Base-by-base conservation (phyloP, 2,888 invertebrate species). In the Leptinotarsa haldemani region DNA sequence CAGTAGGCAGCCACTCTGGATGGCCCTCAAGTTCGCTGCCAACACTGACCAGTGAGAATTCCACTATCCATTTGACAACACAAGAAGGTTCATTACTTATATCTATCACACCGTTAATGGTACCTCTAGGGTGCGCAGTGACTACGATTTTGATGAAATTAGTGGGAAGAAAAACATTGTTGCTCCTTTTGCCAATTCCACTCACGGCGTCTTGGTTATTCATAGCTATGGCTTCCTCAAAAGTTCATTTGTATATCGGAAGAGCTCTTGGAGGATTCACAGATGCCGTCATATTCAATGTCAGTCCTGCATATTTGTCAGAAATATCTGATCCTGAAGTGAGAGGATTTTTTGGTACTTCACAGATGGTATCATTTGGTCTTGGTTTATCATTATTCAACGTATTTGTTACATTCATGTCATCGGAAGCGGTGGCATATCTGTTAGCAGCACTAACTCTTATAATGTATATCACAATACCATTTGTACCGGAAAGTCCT, bases 101-200 rank as follows among this genome's bases (percentile, higher is more conserved):
- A 1, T 92, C 92, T 56, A 89, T 92, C 82, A 91, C 91, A 85
- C 90, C 92, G 76, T 87, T 93, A 69, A 92, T 92, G 78, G 91
- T 91, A 1, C 89, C 91, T 13, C 85, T 92, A 47, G 92, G 92
- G 50, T 91, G 91, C 25, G 84, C 91, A n/a, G 87, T 91, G 18
- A 90, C 92, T 16, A 92, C 91, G 13, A 88, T 92, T 81, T 87
- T 91, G 71, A 92, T 92, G 67, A 92, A 93, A 84, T 88, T 88
- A 76, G 89, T 91, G 74, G 93, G 93, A 46, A 89, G 93, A 16
- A 93, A 92, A 83, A 89, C 88, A 4, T 90, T 91, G 30, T 87
- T 93, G 12, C 87, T 92, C 20, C 83, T 91, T 50, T 89, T 91
- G n/a, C 91, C 91, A 0, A 81, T 92, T 4, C 91, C 92, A 0